Percentiles rank a stretch among this genome's conserved stretches.
These are phyloP conservation scores for Aspidiotus rigidus DNA, from an alignment of 2,888 invertebrate genomes.

Conservation along the genomic window DNA sequence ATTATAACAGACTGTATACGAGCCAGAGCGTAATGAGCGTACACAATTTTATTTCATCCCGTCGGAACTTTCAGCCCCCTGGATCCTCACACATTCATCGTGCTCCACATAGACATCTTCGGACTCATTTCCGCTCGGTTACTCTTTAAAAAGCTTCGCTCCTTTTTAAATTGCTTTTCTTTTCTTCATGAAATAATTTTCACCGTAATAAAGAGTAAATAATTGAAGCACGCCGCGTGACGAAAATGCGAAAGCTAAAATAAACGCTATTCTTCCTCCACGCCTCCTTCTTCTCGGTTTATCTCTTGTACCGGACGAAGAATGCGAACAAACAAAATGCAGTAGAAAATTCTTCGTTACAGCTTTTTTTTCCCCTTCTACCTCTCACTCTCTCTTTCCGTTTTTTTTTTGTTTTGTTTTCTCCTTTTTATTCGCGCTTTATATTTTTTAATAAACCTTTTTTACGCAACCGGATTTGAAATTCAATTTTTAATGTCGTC, in stretches of 20 bases:
- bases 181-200: conserved; percentile 33
- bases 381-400: conserved; percentile 9
- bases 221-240: conserved; percentile 33
- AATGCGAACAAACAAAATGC: too few relatives aligned
- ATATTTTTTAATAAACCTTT: conserved; percentile 30
- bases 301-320: too few relatives aligned
- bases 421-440: conserved; percentile 6
- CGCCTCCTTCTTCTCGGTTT: not conserved
- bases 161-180: conserved; percentile 33
- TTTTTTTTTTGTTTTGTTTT: conserved; percentile 11
- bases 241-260: conserved; percentile 31
- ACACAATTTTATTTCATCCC: conserved; percentile 28
- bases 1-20: conserved; percentile 31
- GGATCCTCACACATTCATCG: conserved; percentile 11
- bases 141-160: conserved; percentile 30
- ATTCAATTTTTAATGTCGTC: conserved; percentile 30
- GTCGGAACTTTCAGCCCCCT: conserved; percentile 19
- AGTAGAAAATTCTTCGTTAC: conserved; percentile 24
- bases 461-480: conserved; percentile 29
- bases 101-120: conserved; percentile 16
- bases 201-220: conserved; percentile 33
- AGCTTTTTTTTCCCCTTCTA: conserved; percentile 22
- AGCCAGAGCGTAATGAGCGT: conserved; percentile 24
- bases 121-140: conserved; percentile 31
- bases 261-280: conserved; percentile 19